These are phyloP conservation scores for Cheilosia urbana DNA, from an alignment of 2,888 invertebrate genomes.

Conservation along the genomic window DNA sequence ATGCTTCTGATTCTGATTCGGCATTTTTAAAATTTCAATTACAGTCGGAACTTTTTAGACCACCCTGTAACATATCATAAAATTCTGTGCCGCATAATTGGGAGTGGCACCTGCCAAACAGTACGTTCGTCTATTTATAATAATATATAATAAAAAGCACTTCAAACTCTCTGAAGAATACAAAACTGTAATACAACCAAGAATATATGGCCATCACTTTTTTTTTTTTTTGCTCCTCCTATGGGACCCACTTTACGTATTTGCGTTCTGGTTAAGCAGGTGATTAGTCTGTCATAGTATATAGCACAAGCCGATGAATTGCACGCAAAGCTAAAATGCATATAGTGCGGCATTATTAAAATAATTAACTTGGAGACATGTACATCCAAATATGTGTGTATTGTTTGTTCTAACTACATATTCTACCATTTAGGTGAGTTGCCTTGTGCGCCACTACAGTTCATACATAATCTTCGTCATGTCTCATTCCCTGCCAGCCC, in stretches of 20 bases:
- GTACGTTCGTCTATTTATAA: no score
- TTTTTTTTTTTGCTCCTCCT: neutral
- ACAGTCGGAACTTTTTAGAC: no score
- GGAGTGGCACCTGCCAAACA: no score
- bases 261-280: conserved; percentile 45
- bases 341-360: conserved; percentile 26
- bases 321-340: conserved; percentile 25
- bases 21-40: no score
- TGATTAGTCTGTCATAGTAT: conserved; percentile 28
- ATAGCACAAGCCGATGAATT: neutral
- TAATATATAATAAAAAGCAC: no score
- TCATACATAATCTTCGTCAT: conserved; percentile 14
- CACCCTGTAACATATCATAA: no score
- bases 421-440: neutral
- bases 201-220: no score
- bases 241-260: conserved; percentile 31
- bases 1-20: no score
- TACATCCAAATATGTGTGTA: neutral
- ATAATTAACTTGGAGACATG: conserved; percentile 22
- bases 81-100: no score
- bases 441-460: conserved; percentile 23
- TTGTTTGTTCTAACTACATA: conserved; percentile 23
- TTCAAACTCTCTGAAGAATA: no score
- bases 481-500: neutral
- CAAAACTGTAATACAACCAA: no score